phyloP scores from a whole-genome alignment of 2,113 vertebrate genomes.

The Passer domesticus region DNA sequence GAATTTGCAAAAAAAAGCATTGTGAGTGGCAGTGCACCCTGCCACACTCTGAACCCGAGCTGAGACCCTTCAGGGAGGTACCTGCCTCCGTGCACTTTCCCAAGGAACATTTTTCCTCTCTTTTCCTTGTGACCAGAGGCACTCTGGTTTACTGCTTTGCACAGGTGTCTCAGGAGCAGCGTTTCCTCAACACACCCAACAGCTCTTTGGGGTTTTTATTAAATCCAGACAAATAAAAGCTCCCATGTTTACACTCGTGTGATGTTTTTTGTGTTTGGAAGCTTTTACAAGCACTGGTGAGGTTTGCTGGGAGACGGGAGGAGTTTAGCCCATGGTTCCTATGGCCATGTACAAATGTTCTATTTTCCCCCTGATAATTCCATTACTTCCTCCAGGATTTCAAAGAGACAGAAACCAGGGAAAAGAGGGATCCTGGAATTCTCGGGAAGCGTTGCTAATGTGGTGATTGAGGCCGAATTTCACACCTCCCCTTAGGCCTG shows the following conservation, averaged over 20 bases:
- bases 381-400: not conserved
- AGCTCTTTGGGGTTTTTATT: not conserved
- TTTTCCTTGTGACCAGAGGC: not conserved
- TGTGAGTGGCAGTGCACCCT: fast-evolving
- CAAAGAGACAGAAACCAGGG: not conserved
- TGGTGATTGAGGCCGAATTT: not conserved
- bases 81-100: not conserved
- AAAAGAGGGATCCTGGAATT: not conserved
- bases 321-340: not conserved
- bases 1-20: not conserved
- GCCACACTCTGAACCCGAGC: not conserved
- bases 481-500: not conserved
- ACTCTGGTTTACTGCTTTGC: not conserved
- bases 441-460: fast-evolving
- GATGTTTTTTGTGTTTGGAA: not conserved
- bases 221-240: not conserved
- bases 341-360: fast-evolving
- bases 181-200: not conserved
- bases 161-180: not conserved
- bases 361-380: not conserved
- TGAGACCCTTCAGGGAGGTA: not conserved
- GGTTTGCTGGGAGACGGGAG: not conserved
- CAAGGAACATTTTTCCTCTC: not conserved
- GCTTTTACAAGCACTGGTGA: not conserved
- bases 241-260: not conserved